phyloP scores from a whole-genome alignment of 2,888 invertebrate species.

The Metopia argyrocephala region DNA sequence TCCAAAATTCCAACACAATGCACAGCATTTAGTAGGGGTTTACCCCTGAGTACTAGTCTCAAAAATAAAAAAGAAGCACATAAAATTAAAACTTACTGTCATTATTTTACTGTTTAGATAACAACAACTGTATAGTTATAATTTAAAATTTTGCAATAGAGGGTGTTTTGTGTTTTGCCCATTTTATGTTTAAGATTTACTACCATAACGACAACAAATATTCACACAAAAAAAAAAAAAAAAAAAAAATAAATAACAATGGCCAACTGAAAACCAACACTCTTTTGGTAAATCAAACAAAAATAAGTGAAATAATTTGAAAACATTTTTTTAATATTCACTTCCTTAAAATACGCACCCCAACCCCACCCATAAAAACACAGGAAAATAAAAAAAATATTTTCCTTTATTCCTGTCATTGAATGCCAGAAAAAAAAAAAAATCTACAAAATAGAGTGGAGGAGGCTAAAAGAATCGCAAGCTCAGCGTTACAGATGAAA shows the following conservation, averaged over 20 bases:
- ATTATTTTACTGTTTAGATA: not conserved
- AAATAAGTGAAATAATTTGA: conserved; percentile 26
- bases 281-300: conserved; percentile 29
- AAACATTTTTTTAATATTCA: conserved; percentile 42
- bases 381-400: not conserved
- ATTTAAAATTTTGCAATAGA: conserved; percentile 46
- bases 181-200: conserved; percentile 34
- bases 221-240: not conserved
- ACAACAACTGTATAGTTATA: conserved; percentile 6
- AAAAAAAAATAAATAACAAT: conserved; percentile 5
- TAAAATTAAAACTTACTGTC: no score
- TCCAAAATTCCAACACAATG: no score
- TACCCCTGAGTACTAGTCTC: no score
- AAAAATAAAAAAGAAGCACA: no score
- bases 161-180: conserved; percentile 24
- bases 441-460: not conserved
- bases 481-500: no score
- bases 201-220: conserved; percentile 22
- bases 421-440: not conserved
- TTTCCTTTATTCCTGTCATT: conserved; percentile 24
- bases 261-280: not conserved
- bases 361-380: not conserved
- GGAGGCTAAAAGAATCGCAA: no score
- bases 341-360: conserved; percentile 4
- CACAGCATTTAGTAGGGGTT: no score